A percentile compares a stretch with the other conserved stretches of the same genome.
phyloP scores from a whole-genome alignment of 2,113 vertebrate genomes.

The Seriola rivoliana region DNA sequence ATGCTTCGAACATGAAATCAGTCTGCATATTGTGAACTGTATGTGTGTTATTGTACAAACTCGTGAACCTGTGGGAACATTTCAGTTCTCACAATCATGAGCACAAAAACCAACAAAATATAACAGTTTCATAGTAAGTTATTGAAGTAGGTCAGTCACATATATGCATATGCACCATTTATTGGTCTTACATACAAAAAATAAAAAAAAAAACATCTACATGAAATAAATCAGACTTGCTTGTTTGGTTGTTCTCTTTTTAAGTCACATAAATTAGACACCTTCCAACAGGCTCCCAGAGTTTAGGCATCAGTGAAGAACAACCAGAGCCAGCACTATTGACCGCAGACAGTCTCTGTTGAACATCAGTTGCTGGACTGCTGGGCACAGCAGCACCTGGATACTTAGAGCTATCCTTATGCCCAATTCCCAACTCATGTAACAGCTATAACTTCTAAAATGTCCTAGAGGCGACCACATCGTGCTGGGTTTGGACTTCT shows the following conservation, averaged over 20 bases:
- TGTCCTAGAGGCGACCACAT: conserved; percentile 31
- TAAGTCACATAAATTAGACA: conserved; percentile 65
- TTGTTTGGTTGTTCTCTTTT: conserved; percentile 40
- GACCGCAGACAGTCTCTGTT: conserved; percentile 37
- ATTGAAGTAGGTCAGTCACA: not conserved
- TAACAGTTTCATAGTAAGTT: not conserved
- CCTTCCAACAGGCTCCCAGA: conserved; percentile 47
- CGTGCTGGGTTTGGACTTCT: not conserved
- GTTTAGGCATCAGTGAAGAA: conserved; percentile 52
- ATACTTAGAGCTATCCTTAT: conserved; percentile 19
- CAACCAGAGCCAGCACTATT: conserved; percentile 18
- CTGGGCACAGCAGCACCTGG: conserved; percentile 39
- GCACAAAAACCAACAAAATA: not conserved
- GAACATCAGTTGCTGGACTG: conserved; percentile 13
- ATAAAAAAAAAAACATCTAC: conserved; percentile 61
- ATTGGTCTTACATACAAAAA: conserved; percentile 78
- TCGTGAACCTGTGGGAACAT: not conserved
- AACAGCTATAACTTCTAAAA: conserved; percentile 40
- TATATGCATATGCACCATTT: conserved; percentile 67
- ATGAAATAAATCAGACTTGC: conserved; percentile 54
- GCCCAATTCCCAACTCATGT: conserved; percentile 7
- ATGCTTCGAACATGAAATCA: not conserved
- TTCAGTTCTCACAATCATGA: not conserved
- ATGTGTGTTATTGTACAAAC: not conserved
- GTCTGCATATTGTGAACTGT: not conserved